Conservation (phyloP, 2,797 vertebrate genomes). For the Acomys russatus region DNA sequence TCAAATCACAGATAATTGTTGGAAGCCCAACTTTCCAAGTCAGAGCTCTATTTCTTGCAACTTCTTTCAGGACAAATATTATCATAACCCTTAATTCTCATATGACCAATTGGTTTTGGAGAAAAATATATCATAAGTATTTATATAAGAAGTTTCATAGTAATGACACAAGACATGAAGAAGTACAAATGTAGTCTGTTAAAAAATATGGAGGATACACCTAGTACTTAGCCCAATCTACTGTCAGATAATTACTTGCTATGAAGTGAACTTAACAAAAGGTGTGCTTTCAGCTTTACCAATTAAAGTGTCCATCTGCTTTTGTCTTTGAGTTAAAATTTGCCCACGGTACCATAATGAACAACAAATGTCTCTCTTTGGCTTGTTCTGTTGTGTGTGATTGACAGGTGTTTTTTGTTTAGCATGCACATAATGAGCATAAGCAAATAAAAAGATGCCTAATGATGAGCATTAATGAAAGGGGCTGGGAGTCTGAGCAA, state of each 20-base stretch:
- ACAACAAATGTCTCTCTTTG: conserved; percentile 7
- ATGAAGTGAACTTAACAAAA: conserved; percentile 1
- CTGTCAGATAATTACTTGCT: conserved; percentile 20
- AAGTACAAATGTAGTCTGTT: background rate
- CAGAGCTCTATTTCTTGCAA: background rate
- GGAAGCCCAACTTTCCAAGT: background rate
- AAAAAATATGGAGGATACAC: background rate
- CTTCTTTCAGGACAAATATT: background rate
- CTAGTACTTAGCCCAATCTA: background rate
- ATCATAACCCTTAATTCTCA: background rate
- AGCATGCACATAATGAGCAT: background rate
- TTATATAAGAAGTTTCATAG: background rate
- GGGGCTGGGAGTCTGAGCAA: background rate
- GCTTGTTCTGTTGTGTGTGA: conserved; percentile 32
- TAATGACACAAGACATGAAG: too few species aligned
- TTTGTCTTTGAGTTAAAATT: conserved; percentile 48
- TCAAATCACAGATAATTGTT: background rate
- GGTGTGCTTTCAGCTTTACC: conserved; percentile 13
- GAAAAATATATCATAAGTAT: background rate
- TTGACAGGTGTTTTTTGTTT: background rate
- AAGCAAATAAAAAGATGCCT: background rate
- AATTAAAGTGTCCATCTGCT: conserved; percentile 57
- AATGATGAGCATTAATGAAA: background rate
- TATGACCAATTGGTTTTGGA: background rate
- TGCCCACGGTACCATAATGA: background rate